Base-by-base conservation (phyloP, 53 echinoderm and acorn worm species). In the Antedon mediterranea region DNA sequence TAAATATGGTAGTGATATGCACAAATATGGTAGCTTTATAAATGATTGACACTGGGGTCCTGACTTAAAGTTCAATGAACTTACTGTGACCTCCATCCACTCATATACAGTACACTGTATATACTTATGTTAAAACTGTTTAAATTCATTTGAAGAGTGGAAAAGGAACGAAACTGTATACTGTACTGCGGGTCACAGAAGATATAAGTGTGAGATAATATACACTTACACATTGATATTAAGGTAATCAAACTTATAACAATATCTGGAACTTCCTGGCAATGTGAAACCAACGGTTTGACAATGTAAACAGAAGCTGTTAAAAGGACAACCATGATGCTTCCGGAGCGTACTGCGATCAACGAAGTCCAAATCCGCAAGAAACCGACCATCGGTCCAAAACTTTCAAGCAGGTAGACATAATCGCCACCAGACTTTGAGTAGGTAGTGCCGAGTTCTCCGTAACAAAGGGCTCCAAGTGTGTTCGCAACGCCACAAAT, bases 341-440 rank as follows among this genome's bases (percentile, higher is more conserved):
- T 81, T 0, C 85, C 91, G 3, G 95, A 85, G 31, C 91, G 83
- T 8, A 91, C 83, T 3, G 91, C 83, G 6, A 91, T 71, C 31
- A 94, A 81, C 27, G 80, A 83, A 29, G 91, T 94, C 94, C 94
- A 94, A 13, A 91, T 71, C 3, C 89, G 81, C 30, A 91, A 76
- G 84, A 89, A 91, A 0, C 81, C 89, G 32, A 84, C 43, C 37
- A 94, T 30, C 13, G 87, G 80, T 0, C 79, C 79, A 70, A 94
- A 75, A 5, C 87, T 81, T 28, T 89, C 83, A 29, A 84, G 77
- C 73, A 94, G 79, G 78, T 89, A 94, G 32, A 87, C 77, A 34
- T 85, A 94, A 71, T 94, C 95, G 4, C 95, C 95, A 2, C 95
- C 95, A 0, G 95, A 94, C 75, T 89, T 94, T 41, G 87, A 73